Evolutionary conservation across 2,888 invertebrate species (phyloP).

Genomic region (Synergus itoensis): DNA sequence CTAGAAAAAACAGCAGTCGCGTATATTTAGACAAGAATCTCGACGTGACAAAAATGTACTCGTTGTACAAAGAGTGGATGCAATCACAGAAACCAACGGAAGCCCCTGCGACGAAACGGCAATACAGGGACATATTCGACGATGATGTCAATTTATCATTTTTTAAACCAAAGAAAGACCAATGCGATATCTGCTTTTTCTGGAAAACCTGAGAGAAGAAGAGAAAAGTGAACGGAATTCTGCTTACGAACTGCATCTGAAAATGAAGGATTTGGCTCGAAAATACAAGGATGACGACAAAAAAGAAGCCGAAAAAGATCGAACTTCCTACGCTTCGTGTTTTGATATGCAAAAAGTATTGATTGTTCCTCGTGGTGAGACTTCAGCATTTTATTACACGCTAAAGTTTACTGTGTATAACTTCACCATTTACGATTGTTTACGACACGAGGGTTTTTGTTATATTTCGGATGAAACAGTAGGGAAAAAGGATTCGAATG

Average conservation of each 20-base stretch:
- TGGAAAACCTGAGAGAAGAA: conserved; percentile 62
- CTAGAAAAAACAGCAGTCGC: conserved; percentile 39
- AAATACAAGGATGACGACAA: conserved; percentile 61
- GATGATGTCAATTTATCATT: conserved; percentile 65
- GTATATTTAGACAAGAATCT: conserved; percentile 47
- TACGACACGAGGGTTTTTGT: conserved; percentile 53
- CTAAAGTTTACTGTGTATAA: conserved; percentile 49
- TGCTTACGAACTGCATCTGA: conserved; percentile 58
- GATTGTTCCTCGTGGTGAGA: conserved; percentile 37
- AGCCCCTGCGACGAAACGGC: conserved; percentile 36
- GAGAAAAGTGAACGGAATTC: conserved; percentile 57
- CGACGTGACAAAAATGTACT: conserved; percentile 43
- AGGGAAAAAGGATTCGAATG: conserved; percentile 59
- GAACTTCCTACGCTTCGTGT: conserved; percentile 35
- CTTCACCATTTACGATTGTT: conserved; percentile 56
- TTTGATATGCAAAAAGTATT: conserved; percentile 48
- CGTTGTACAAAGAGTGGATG: conserved; percentile 39
- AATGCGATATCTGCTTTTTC: conserved; percentile 63
- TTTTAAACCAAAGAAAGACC: conserved; percentile 62
- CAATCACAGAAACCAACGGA: conserved; percentile 34
- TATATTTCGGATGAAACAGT: conserved; percentile 61
- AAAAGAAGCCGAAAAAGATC: conserved; percentile 48
- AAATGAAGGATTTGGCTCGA: conserved; percentile 57
- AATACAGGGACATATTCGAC: conserved; percentile 41
- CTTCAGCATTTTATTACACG: conserved; percentile 53